phyloP scores from a whole-genome alignment of 2,113 vertebrate genomes.

The Callocephalon fimbriatum region DNA sequence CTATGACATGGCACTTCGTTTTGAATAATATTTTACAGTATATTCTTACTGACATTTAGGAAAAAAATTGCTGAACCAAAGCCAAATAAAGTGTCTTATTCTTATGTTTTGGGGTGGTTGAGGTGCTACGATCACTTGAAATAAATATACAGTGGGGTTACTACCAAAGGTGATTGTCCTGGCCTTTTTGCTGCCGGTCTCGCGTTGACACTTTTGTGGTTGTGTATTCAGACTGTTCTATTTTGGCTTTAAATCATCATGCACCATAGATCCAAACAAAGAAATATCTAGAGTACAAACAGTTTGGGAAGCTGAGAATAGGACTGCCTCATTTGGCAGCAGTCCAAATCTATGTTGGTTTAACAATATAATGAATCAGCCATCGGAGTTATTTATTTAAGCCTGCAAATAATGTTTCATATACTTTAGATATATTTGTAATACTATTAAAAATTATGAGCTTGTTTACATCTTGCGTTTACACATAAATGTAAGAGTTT shows the following conservation, averaged over 20 bases:
- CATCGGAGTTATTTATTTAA: not conserved
- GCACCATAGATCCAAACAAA: not conserved
- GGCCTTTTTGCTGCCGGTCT: not conserved
- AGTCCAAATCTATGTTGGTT: not conserved
- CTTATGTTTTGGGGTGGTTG: not conserved
- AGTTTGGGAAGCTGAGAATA: not conserved
- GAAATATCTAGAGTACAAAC: not conserved
- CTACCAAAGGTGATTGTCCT: not conserved
- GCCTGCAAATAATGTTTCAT: not conserved
- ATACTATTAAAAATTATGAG: not conserved
- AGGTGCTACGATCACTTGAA: not conserved
- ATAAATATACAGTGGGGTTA: not conserved
- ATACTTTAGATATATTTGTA: not conserved
- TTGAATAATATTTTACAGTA: not conserved
- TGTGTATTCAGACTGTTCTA: not conserved
- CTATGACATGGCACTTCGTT: not conserved
- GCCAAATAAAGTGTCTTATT: not conserved
- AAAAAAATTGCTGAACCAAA: not conserved
- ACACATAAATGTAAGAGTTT: not conserved
- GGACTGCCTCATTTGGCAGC: not conserved
- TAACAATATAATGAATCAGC: not conserved
- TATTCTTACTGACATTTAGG: not conserved
- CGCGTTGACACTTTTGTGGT: not conserved
- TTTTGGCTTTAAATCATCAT: not conserved
- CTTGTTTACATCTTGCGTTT: not conserved